A percentile compares a stretch with the other conserved stretches of the same genome.
phyloP scores from a whole-genome alignment of 2,113 vertebrate species.

The Protobothrops flavoviridis region DNA sequence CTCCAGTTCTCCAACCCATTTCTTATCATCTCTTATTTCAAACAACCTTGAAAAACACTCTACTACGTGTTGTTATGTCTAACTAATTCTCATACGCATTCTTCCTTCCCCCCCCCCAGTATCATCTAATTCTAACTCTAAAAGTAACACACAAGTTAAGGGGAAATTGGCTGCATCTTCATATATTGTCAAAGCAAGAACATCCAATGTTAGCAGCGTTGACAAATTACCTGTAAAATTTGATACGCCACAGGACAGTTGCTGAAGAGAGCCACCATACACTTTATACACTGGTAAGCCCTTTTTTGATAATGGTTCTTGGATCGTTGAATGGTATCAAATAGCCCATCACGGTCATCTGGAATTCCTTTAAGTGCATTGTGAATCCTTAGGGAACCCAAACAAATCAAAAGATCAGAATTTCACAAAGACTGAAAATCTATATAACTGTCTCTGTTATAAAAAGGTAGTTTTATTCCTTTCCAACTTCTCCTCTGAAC shows the following conservation, averaged over 20 bases:
- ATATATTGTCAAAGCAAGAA: neutral
- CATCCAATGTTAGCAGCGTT: no score
- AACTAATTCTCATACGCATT: no score
- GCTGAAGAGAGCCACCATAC: slow-evolving; percentile 98
- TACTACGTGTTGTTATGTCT: no score
- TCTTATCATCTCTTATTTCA: no score
- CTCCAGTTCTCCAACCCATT: no score
- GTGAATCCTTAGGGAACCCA: slow-evolving; percentile 84
- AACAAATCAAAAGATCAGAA: slow-evolving; percentile 24
- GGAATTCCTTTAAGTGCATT: slow-evolving; percentile 98
- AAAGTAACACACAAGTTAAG: no score
- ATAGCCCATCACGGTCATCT: slow-evolving; percentile 95
- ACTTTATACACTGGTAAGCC: slow-evolving; percentile 99
- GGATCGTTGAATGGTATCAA: slow-evolving; percentile 99
- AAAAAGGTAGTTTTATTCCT: neutral
- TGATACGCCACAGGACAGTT: slow-evolving; percentile 98
- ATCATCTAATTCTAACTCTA: no score
- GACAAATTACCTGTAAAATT: slow-evolving; percentile 88
- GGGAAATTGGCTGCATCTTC: no score
- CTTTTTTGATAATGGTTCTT: slow-evolving; percentile 99
- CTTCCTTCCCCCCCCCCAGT: no score
- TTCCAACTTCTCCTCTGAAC: neutral
- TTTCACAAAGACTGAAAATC: neutral
- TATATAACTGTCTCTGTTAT: neutral
- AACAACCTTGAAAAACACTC: no score